Evolutionary conservation across 2,888 invertebrate genomes (phyloP).

Genomic region (Teleogryllus oceanicus): DNA sequence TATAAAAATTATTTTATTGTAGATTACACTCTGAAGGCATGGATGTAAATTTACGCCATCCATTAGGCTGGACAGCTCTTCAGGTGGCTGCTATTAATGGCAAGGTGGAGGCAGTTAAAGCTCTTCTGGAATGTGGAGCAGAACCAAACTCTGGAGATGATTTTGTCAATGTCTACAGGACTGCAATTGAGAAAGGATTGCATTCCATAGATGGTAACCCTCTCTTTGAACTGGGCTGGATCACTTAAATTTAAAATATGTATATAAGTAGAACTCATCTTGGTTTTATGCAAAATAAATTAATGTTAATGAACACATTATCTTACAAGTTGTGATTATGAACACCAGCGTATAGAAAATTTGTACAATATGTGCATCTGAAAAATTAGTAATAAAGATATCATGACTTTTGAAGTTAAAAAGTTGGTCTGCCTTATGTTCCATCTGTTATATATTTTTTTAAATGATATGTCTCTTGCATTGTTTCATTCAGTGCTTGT

Average conservation of each 20-base stretch:
- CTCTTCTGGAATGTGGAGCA: constrained; percentile 70
- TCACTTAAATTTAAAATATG: no score
- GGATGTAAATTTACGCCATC: constrained; percentile 67
- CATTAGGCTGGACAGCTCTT: constrained; percentile 81
- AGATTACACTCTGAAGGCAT: constrained; percentile 50
- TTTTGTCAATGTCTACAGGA: constrained; percentile 66
- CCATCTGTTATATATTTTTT: not conserved
- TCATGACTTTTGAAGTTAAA: not conserved
- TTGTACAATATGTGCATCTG: not conserved
- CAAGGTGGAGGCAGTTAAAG: constrained; percentile 57
- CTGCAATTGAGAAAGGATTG: constrained; percentile 62
- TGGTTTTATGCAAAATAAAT: no score
- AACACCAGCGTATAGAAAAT: not conserved
- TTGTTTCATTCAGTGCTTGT: constrained; percentile 47
- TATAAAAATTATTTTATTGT: not conserved
- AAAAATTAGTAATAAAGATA: not conserved
- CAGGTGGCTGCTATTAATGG: constrained; percentile 81
- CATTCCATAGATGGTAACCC: constrained; percentile 64
- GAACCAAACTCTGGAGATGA: constrained; percentile 72
- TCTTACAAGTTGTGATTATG: not conserved
- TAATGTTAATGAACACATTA: no score
- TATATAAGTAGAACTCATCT: no score
- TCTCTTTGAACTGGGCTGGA: not conserved
- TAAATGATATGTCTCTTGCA: not conserved
- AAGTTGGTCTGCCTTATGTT: not conserved